Base-by-base conservation (phyloP, 2,888 invertebrate species). In the Steinernema scapterisci region DNA sequence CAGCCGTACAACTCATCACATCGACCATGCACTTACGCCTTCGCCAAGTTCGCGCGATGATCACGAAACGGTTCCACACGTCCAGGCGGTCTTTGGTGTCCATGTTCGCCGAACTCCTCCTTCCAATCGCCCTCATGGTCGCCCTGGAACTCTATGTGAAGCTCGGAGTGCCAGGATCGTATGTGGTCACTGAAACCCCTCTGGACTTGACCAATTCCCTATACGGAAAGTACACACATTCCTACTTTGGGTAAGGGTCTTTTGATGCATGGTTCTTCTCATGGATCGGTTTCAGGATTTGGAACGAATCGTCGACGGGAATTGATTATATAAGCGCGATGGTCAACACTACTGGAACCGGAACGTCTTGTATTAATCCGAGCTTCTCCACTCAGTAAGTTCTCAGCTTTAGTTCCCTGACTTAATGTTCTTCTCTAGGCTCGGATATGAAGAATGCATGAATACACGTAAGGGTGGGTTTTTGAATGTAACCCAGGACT, bases 31-130 rank as follows among this genome's bases (percentile, higher is more conserved):
- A n/a, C 5, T 73, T 51, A 70, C 56, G 25, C 38, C 16, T 72
- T 27, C 81, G 81, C 43, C 85, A 85, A 73, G 77, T 80, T 13
- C 75, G 75, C 70, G 85, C 85, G 1, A 76, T 85, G 25, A 73
- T 85, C 70, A 74, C 77, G 11, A 83, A 83, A 51, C 74, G 84
- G 51, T 70, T 77, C 43, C 78, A 81, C 63, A 83, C 80, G 75
- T 79, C 83, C 0, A 77, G 77, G 45, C 77, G 83, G 46, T 83
- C 80, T 44, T 75, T 74, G 72, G 48, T 79, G n/a, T 77, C 79
- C 11, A 73, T 83, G 13, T 77, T 83, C 23, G 82, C 80, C 52
- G 80, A 81, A 78, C 76, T 81, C 46, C 73, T 82, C 45, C 76
- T 82, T 0, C 83, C 84, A 7, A 75, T 85, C 0, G 48, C 79